Conservation (phyloP, 2,113 vertebrate species). For the Promerops cafer region DNA sequence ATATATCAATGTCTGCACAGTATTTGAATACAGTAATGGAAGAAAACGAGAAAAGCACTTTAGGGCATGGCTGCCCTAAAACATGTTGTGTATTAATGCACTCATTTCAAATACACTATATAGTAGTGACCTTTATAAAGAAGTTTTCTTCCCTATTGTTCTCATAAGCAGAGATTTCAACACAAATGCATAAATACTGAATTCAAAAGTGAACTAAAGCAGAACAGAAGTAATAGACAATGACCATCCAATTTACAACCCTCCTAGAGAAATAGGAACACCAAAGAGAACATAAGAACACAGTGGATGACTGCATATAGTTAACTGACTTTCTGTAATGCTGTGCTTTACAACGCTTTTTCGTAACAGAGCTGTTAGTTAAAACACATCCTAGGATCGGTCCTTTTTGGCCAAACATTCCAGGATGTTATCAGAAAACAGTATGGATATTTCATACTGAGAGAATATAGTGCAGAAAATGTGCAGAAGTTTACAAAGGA, state of each 20-base stretch:
- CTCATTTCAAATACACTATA: not conserved
- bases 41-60: not conserved
- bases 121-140: not conserved
- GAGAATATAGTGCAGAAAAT: not conserved
- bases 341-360: not conserved
- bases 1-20: not conserved
- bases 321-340: not conserved
- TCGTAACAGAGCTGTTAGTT: not conserved
- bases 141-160: not conserved
- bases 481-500: not conserved
- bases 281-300: not conserved
- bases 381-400: not conserved
- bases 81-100: not conserved
- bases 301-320: not conserved
- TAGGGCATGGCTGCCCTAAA: not conserved
- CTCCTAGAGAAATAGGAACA: not conserved
- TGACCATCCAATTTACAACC: not conserved
- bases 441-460: not conserved
- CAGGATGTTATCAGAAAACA: not conserved
- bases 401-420: not conserved
- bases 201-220: not conserved
- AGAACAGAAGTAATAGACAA: not conserved
- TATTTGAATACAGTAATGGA: not conserved
- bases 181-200: not conserved
- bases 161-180: not conserved